Conservation (phyloP, 2,113 vertebrate species). For the Sialia sialis region DNA sequence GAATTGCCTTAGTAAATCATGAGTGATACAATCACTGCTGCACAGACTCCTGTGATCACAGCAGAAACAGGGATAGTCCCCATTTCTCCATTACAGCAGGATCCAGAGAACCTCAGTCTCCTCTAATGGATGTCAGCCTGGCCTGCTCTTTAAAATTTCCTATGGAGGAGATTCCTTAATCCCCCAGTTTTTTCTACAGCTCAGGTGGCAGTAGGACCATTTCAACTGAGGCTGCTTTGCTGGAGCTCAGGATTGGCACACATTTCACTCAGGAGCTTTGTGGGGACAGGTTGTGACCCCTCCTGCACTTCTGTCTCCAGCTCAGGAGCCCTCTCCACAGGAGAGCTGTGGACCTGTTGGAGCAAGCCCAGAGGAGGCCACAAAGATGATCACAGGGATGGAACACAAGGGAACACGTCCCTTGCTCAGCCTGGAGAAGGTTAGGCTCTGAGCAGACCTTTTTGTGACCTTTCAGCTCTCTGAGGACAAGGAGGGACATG, state of each 20-base stretch:
- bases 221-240: neutral
- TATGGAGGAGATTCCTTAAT: neutral
- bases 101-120: neutral
- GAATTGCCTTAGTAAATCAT: constrained; percentile 49
- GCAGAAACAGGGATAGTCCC: neutral
- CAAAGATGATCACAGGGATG: neutral
- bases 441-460: too few relatives aligned
- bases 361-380: neutral
- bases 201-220: rapidly evolving
- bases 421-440: neutral
- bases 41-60: neutral
- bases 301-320: neutral
- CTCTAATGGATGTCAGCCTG: neutral
- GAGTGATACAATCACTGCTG: neutral
- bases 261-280: neutral
- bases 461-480: neutral
- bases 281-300: neutral
- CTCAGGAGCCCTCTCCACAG: neutral
- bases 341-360: neutral
- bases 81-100: neutral
- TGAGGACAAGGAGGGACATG: neutral
- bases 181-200: neutral
- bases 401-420: neutral
- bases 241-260: neutral
- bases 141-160: neutral